Conservation (phyloP, 2,888 invertebrate species). For the Sinotaia quadrata region DNA sequence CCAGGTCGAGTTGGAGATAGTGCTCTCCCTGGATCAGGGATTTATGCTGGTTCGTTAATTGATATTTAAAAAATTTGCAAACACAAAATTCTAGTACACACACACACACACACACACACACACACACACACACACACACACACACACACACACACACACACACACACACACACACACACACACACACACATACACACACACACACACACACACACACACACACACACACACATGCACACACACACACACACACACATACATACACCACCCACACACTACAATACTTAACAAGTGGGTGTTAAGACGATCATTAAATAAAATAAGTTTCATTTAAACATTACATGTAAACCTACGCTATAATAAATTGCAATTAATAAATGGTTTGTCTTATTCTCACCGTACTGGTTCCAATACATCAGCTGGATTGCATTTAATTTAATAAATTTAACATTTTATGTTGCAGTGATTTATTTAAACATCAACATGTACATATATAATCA, state of each 20-base stretch:
- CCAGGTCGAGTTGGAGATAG: slow-evolving; percentile 60
- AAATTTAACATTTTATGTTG: neutral
- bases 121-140: too few species aligned
- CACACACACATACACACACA: neutral
- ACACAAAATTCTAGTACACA: too few species aligned
- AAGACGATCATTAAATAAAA: too few species aligned
- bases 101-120: too few species aligned
- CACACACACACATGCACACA: neutral
- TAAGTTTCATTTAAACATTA: too few species aligned
- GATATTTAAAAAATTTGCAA: too few species aligned
- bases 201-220: slow-evolving; percentile 1
- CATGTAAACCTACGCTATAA: too few species aligned
- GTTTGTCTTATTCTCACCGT: neutral
- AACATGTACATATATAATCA: too few species aligned
- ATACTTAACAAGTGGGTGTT: neutral
- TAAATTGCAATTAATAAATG: too few species aligned
- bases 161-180: neutral
- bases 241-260: too few species aligned
- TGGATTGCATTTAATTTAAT: neutral
- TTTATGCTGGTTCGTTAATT: slow-evolving; percentile 54
- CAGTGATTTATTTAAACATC: too few species aligned
- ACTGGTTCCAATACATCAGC: neutral
- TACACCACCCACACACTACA: too few species aligned
- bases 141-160: neutral
- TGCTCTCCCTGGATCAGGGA: slow-evolving; percentile 55